A percentile compares a stretch with the other conserved stretches of the same genome.
phyloP scores from a whole-genome alignment of 2,888 invertebrate species.

The Cenopis cana region DNA sequence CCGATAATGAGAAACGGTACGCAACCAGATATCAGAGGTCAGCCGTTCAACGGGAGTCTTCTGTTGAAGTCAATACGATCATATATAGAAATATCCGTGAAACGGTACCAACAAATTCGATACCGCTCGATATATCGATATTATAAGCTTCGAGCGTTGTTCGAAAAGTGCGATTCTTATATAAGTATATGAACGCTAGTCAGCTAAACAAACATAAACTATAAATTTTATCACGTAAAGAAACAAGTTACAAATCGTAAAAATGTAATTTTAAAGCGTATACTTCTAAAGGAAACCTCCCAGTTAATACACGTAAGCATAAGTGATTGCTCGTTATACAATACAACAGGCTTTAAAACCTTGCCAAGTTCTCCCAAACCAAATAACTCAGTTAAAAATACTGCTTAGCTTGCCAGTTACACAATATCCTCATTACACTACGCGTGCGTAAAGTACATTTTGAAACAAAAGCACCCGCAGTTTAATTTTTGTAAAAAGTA shows the following conservation, averaged over 20 bases:
- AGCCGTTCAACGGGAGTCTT: conserved; percentile 31
- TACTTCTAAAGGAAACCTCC: background rate
- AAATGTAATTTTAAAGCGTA: background rate
- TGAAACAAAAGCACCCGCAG: conserved; percentile 38
- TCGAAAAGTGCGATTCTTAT: background rate
- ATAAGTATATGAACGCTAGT: background rate
- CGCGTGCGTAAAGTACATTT: conserved; percentile 20
- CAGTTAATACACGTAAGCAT: background rate
- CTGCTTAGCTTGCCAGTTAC: conserved; percentile 14
- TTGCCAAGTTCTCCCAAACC: conserved; percentile 7
- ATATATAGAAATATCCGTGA: background rate
- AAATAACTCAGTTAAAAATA: conserved; percentile 18
- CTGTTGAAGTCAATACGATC: conserved; percentile 2
- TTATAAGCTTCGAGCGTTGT: background rate
- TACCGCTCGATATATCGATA: background rate
- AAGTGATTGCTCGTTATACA: conserved; percentile 12
- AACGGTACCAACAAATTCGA: background rate
- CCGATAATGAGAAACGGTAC: conserved; percentile 58
- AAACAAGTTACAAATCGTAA: background rate
- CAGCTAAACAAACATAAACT: conserved; percentile 2
- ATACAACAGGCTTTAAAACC: background rate
- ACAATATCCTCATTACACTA: conserved; percentile 20
- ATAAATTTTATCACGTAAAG: background rate
- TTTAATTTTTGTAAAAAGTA: conserved; percentile 57
- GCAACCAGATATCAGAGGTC: conserved; percentile 51